Conservation (phyloP, 53 echinoderm and acorn worm genomes). For the Echinarachnius parma region DNA sequence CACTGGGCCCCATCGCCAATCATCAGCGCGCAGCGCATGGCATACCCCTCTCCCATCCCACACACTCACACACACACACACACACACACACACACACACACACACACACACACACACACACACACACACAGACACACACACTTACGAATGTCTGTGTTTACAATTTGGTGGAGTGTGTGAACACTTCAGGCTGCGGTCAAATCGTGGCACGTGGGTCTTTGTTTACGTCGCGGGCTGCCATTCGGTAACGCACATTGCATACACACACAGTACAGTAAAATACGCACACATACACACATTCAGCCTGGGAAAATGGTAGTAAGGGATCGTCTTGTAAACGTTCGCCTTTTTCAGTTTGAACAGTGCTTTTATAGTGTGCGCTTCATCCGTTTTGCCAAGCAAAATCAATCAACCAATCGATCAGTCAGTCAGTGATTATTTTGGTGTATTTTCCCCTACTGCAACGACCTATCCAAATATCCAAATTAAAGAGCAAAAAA, state of each 20-base stretch:
- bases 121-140: constrained; percentile 13
- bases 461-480: too few species aligned
- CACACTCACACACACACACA: constrained; percentile 8
- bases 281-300: constrained; percentile 23
- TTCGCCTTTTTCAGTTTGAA: not conserved
- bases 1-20: constrained; percentile 39
- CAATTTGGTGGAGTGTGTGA: constrained; percentile 27
- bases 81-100: not conserved
- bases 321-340: constrained; percentile 37
- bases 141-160: constrained; percentile 15
- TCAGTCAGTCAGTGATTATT: too few species aligned
- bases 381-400: too few species aligned
- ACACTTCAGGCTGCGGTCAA: constrained; percentile 34
- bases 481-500: too few species aligned
- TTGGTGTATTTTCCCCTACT: too few species aligned
- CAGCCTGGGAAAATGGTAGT: constrained; percentile 19
- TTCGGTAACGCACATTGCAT: constrained; percentile 29
- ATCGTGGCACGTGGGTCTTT: constrained; percentile 49
- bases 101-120: not conserved
- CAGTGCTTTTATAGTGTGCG: too few species aligned
- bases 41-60: too few species aligned
- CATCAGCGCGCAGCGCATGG: constrained; percentile 37
- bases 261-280: constrained; percentile 17
- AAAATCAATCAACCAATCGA: too few species aligned
- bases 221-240: constrained; percentile 47